These are phyloP conservation scores for Tiaroga cobitis DNA, from an alignment of 2,797 vertebrate genomes.

Conservation along the genomic window DNA sequence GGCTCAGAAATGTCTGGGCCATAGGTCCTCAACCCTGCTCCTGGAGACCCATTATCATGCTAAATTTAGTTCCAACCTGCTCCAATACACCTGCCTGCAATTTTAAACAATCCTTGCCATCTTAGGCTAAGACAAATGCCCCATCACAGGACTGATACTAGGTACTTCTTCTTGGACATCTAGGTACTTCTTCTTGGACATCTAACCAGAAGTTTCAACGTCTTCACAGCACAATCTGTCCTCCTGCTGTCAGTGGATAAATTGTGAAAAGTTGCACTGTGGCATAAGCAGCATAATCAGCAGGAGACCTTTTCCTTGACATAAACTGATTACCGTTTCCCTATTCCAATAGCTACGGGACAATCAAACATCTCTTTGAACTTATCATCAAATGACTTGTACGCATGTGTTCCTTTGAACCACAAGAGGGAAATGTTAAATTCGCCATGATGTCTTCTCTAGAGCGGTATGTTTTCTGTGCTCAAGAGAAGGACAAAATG, in stretches of 20 bases:
- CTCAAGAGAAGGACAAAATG: slow-evolving; percentile 11
- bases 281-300: slow-evolving; percentile 9
- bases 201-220: slow-evolving; percentile 6
- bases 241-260: slow-evolving; percentile 25
- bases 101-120: background rate
- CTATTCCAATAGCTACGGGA: slow-evolving; percentile 20
- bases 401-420: slow-evolving; percentile 14
- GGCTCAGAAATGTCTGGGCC: background rate
- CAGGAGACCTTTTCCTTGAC: slow-evolving; percentile 28
- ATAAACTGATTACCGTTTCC: slow-evolving; percentile 8
- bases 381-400: slow-evolving; percentile 32
- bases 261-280: background rate
- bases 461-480: background rate
- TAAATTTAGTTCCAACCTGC: background rate
- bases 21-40: background rate
- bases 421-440: slow-evolving; percentile 2
- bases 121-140: background rate
- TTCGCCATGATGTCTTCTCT: background rate
- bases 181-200: background rate
- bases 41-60: background rate
- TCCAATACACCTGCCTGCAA: background rate
- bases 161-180: background rate
- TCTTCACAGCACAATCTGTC: background rate
- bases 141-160: background rate
- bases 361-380: slow-evolving; percentile 12